A percentile compares a stretch with the other conserved stretches of the same genome.
Conservation (phyloP, 1,140 invertebrate genomes). For the Tetramorium alpestre region DNA sequence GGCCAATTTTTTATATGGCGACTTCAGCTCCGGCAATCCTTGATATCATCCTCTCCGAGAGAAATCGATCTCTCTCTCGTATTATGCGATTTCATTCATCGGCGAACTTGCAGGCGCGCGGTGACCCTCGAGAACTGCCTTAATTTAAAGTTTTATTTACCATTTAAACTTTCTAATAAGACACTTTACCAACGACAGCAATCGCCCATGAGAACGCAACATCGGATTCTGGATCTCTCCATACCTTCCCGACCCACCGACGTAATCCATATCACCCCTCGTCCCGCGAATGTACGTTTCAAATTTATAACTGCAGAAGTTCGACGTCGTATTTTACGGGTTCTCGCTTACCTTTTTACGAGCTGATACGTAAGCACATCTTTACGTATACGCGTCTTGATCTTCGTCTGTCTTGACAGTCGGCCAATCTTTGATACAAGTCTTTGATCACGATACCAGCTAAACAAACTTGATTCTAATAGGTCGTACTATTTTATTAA, state of each 20-base stretch:
- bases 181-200: slow-evolving; percentile 33
- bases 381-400: not conserved
- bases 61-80: slow-evolving; percentile 39
- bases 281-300: not conserved
- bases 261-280: not conserved
- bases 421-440: not conserved
- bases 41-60: not conserved
- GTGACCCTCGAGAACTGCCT: slow-evolving; percentile 5
- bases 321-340: slow-evolving; percentile 34
- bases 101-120: not conserved
- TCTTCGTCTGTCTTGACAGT: not conserved
- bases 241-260: not conserved
- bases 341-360: slow-evolving; percentile 13
- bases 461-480: not conserved
- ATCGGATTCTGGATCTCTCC: not conserved
- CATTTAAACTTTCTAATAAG: slow-evolving; percentile 63
- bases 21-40: slow-evolving; percentile 6
- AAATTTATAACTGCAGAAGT: slow-evolving; percentile 58
- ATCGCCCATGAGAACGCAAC: slow-evolving; percentile 50
- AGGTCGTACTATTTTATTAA: slow-evolving; percentile 31
- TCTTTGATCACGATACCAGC: not conserved
- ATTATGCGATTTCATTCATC: slow-evolving; percentile 56
- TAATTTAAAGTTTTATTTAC: slow-evolving; percentile 63
- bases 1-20: not conserved
- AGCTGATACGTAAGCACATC: slow-evolving; percentile 47